Evolutionary conservation across 92 coral and sea anemone genomes (phyloP).

Genomic region (Heliopora coerulea): DNA sequence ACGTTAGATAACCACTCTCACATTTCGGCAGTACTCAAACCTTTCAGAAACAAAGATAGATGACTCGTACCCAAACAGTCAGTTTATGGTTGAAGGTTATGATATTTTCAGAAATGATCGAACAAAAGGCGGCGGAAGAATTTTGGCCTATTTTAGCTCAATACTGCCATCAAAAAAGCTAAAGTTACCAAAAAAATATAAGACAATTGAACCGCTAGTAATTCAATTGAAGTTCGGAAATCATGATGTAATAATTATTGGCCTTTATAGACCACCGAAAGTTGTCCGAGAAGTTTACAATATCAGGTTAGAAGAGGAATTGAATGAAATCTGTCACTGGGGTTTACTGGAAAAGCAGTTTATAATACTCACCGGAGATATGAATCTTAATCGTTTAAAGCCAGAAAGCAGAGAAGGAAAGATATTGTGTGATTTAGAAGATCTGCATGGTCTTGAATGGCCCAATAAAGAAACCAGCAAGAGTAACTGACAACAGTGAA

Average conservation of each 20-base stretch:
- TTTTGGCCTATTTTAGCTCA: no score
- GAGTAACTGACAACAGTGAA: conserved; percentile 22
- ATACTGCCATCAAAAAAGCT: background rate
- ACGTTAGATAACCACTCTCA: no score
- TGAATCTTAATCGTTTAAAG: background rate
- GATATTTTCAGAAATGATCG: no score
- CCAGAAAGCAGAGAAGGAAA: conserved; percentile 15
- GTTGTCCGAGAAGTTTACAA: background rate
- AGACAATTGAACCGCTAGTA: conserved; percentile 3
- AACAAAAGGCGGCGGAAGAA: no score
- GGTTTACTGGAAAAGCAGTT: background rate
- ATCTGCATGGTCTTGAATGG: background rate
- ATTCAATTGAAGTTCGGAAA: background rate
- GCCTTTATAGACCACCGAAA: conserved; percentile 4
- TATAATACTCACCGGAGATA: background rate
- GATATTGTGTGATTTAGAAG: conserved; percentile 4
- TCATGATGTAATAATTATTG: background rate
- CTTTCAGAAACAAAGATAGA: no score
- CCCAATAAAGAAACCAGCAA: background rate
- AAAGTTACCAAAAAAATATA: background rate
- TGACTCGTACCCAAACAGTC: no score
- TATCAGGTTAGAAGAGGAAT: conserved; percentile 1
- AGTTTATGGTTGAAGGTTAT: no score
- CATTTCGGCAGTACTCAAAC: no score
- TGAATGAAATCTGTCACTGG: conserved; percentile 3